A percentile compares a stretch with the other conserved stretches of the same genome.
phyloP scores from a whole-genome alignment of 2,888 invertebrate species.

The Ptychoptera albimana region DNA sequence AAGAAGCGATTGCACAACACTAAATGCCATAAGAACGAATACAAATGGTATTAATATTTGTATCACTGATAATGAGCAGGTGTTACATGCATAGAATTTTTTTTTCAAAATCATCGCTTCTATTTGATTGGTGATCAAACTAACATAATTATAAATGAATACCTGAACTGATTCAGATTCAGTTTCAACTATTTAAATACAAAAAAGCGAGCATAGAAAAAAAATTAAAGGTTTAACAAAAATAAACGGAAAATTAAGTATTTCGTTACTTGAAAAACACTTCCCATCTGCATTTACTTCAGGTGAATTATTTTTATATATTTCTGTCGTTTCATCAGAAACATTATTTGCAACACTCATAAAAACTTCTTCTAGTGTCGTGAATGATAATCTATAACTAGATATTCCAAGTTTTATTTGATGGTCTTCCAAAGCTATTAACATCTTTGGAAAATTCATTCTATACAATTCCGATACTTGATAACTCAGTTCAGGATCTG shows the following conservation, averaged over 20 bases:
- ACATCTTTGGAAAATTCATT: slow-evolving; percentile 43
- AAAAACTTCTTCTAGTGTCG: slow-evolving; percentile 77
- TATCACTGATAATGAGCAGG: slow-evolving; percentile 41
- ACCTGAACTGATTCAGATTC: background rate
- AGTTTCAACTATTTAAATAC: background rate
- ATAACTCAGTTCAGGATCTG: slow-evolving; percentile 55
- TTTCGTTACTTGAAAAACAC: background rate
- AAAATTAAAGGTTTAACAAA: too few relatives aligned
- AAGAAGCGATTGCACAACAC: background rate
- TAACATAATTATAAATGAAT: slow-evolving; percentile 11
- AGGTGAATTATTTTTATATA: too few relatives aligned
- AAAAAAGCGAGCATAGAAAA: background rate
- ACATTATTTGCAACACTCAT: slow-evolving; percentile 33
- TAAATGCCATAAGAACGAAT: background rate
- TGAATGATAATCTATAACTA: slow-evolving; percentile 65
- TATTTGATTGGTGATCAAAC: slow-evolving; percentile 36
- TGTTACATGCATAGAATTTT: slow-evolving; percentile 38
- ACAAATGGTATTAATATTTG: slow-evolving; percentile 42
- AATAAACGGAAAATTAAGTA: too few relatives aligned
- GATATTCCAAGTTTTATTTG: slow-evolving; percentile 41
- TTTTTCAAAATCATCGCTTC: slow-evolving; percentile 45
- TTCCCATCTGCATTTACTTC: background rate
- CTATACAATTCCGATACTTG: slow-evolving; percentile 43
- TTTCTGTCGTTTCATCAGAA: background rate
- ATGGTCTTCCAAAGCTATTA: slow-evolving; percentile 45